Evolutionary conservation across 2,797 vertebrate genomes (phyloP).

Genomic region (Gallinago stenura): DNA sequence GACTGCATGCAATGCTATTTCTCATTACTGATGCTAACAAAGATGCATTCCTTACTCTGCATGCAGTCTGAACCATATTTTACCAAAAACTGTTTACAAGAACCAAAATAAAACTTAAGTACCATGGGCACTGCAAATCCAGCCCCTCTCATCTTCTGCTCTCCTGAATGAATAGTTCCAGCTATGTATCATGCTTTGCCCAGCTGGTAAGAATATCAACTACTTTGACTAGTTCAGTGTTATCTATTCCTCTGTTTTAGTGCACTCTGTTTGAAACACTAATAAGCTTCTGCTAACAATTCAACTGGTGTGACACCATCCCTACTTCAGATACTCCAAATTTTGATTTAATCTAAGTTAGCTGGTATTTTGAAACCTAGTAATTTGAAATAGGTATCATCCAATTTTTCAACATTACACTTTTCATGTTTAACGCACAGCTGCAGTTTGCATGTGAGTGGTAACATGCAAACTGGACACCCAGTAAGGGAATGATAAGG

Average conservation of each 20-base stretch:
- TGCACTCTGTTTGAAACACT: not conserved
- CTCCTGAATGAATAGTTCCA: not conserved
- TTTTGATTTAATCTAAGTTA: not conserved
- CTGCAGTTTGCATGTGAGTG: not conserved
- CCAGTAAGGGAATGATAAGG: not conserved
- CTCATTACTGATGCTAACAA: too few relatives aligned
- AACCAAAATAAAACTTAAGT: not conserved
- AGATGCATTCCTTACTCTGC: too few relatives aligned
- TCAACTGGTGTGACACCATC: not conserved
- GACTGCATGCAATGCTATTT: too few relatives aligned
- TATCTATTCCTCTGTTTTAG: not conserved
- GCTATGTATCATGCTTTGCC: not conserved
- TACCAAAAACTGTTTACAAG: not conserved
- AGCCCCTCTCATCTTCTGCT: not conserved
- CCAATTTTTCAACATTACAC: not conserved
- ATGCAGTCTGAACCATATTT: not conserved
- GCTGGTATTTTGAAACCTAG: not conserved
- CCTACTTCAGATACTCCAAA: not conserved
- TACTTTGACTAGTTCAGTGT: not conserved
- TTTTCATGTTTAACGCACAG: not conserved
- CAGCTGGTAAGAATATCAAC: not conserved
- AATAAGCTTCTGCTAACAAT: not conserved
- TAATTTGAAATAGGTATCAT: not conserved
- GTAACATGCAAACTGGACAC: not conserved
- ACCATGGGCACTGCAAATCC: not conserved